Percentiles rank a stretch among this genome's conserved stretches.
Evolutionary conservation across 37 sponge, comb jelly and placozoan species (phyloP).

Genomic region (Amphimedon queenslandica): DNA sequence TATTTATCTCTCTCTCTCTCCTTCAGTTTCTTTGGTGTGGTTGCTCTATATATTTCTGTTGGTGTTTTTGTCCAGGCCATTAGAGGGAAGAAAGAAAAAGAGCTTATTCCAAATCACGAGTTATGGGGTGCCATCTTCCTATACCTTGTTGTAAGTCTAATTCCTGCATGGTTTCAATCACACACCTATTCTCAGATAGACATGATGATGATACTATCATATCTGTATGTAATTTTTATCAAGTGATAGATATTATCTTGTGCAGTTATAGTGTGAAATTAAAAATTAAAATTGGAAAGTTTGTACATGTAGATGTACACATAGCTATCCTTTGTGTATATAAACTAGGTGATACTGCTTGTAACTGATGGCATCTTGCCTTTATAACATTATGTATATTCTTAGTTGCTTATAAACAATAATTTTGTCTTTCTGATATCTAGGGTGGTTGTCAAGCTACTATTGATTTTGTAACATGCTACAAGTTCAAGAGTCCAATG

Average conservation of each 20-base stretch:
- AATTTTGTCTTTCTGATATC: not conserved
- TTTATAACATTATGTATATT: too few species aligned
- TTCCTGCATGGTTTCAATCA: too few species aligned
- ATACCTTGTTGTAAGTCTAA: slow-evolving; percentile 44
- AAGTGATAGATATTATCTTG: too few species aligned
- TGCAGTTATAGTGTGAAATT: too few species aligned
- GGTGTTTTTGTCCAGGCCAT: slow-evolving; percentile 22
- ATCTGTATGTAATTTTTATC: too few species aligned
- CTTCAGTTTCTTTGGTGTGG: slow-evolving; percentile 12
- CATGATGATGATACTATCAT: too few species aligned
- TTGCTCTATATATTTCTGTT: slow-evolving; percentile 22
- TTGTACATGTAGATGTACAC: too few species aligned
- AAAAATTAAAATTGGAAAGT: too few species aligned
- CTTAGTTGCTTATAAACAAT: not conserved
- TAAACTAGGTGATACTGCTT: too few species aligned
- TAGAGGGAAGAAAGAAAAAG: slow-evolving; percentile 17
- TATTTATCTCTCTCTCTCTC: not conserved
- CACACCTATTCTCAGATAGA: too few species aligned
- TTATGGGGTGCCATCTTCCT: slow-evolving; percentile 42
- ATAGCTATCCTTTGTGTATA: too few species aligned
- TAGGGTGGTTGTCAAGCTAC: not conserved
- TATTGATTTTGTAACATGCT: not conserved
- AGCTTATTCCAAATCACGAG: slow-evolving; percentile 42
- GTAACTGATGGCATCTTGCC: too few species aligned
- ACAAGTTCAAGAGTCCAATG: not conserved